phyloP scores from a whole-genome alignment of 2,797 vertebrate genomes.

The Acrossocheilus fasciatus region DNA sequence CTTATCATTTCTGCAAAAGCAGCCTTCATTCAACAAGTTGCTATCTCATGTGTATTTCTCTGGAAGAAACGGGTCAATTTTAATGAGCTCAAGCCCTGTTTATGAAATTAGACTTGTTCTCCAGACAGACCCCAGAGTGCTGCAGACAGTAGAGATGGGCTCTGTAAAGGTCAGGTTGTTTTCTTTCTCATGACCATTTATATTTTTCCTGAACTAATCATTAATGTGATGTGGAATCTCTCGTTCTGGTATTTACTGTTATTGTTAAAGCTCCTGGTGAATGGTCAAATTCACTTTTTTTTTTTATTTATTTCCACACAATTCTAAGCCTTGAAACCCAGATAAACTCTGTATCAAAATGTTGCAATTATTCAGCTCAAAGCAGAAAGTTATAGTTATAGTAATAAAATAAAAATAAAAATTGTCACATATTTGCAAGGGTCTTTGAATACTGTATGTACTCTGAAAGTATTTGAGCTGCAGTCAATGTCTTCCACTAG shows the following conservation, averaged over 20 bases:
- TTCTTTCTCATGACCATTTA: constrained; percentile 49
- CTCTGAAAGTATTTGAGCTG: not conserved
- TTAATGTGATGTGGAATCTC: constrained; percentile 43
- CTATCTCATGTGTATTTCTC: constrained; percentile 36
- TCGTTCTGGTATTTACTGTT: constrained; percentile 30
- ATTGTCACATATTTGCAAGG: not conserved
- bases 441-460: not conserved
- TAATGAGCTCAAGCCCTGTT: constrained; percentile 54
- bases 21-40: constrained; percentile 34
- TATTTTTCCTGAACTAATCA: constrained; percentile 37
- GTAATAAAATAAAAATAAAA: not conserved
- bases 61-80: constrained; percentile 53
- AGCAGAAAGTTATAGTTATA: too few relatives aligned
- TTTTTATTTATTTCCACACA: not conserved
- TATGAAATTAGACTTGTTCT: constrained; percentile 55
- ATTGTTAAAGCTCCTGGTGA: not conserved
- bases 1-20: constrained; percentile 8
- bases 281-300: not conserved
- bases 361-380: too few relatives aligned
- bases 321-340: not conserved
- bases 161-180: constrained; percentile 63
- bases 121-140: constrained; percentile 56
- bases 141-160: constrained; percentile 31
- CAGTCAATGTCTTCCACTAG: not conserved
- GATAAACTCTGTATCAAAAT: not conserved